phyloP scores from a whole-genome alignment of 2,113 vertebrate species.

The Prietella phreatophila region DNA sequence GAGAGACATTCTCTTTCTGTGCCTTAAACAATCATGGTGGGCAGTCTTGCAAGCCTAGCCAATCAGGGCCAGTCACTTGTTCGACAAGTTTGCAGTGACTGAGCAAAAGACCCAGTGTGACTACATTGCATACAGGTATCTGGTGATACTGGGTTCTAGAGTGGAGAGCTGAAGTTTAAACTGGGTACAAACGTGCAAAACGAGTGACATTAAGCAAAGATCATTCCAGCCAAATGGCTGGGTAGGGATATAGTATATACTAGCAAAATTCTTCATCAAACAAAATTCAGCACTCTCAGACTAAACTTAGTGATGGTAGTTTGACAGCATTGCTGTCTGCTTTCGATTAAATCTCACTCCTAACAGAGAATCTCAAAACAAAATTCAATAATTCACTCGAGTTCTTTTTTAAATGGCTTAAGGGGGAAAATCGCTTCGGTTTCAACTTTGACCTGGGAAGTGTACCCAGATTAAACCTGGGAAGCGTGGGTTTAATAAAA shows the following conservation, averaged over 20 bases:
- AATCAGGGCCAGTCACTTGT: slow-evolving; percentile 69
- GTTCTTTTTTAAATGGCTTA: slow-evolving; percentile 48
- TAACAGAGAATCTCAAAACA: slow-evolving; percentile 62
- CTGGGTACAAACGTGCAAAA: neutral
- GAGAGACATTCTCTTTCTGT: slow-evolving; percentile 44
- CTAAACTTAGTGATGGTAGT: slow-evolving; percentile 7
- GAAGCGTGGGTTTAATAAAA: slow-evolving; percentile 69
- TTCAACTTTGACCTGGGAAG: slow-evolving; percentile 69
- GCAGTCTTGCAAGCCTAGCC: slow-evolving; percentile 58
- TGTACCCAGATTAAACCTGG: slow-evolving; percentile 66
- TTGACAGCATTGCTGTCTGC: slow-evolving; percentile 54
- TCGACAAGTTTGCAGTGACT: slow-evolving; percentile 67
- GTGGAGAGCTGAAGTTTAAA: neutral
- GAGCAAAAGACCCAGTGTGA: slow-evolving; percentile 49
- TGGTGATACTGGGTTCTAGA: neutral
- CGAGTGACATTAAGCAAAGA: neutral
- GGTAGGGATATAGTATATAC: neutral
- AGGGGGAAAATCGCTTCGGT: slow-evolving; percentile 34
- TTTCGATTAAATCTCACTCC: slow-evolving; percentile 67
- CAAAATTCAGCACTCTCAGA: slow-evolving; percentile 9
- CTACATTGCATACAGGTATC: slow-evolving; percentile 1
- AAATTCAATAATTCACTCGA: slow-evolving; percentile 61
- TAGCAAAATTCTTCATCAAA: neutral
- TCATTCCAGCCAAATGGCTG: neutral
- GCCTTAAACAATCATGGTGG: slow-evolving; percentile 60